Evolutionary conservation across 2,113 vertebrate species (phyloP), one percentile per base, ranked within the genome.

Genomic region (Fregata magnificens): DNA sequence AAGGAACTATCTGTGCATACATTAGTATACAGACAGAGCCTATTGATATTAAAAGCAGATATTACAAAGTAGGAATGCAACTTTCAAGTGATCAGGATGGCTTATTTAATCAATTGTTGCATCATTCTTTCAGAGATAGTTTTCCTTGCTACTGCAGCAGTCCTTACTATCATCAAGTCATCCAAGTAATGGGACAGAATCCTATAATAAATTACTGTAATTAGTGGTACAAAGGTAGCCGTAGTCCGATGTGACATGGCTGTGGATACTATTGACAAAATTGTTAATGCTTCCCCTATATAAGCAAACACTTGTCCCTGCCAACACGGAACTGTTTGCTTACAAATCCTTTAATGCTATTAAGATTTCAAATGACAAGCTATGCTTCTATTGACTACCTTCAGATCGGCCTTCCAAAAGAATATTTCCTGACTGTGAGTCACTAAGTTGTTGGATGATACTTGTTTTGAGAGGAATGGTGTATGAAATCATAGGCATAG

Each of bases 321-420:
- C 66, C 95, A 97, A 92, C 74, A 67, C 0, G 1, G 55, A 96
- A 90, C 49, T 91, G 56, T 89, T 97, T 93, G 94, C 90, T 96
- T 96, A 92, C 67, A 96, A 96, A 97, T 94, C 91, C 77, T 93
- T 95, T 96, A 97, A 96, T 74, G 69, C 73, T 94, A 96, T 97
- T 95, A 96, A 92, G 90, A 97, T 97, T 97, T 96, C 69, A 63
- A 97, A 96, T 86, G 89, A 97, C 81, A 97, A 91, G 71, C 50
- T 89, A 81, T 66, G 61, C 52, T 95, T 91, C 86, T 71, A 86
- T 69, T 90, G 80, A 92, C 73, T 72, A 70, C 82, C 44, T 95
- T 73, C 66, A 82, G 62, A 94, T 40, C 20, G 16, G 79, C 52
- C 52, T 95, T 88, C 71, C 55, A 80, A 86, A 77, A 56, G 84